phyloP scores from a whole-genome alignment of 2,888 invertebrate genomes.

The Tubulanus polymorphus region DNA sequence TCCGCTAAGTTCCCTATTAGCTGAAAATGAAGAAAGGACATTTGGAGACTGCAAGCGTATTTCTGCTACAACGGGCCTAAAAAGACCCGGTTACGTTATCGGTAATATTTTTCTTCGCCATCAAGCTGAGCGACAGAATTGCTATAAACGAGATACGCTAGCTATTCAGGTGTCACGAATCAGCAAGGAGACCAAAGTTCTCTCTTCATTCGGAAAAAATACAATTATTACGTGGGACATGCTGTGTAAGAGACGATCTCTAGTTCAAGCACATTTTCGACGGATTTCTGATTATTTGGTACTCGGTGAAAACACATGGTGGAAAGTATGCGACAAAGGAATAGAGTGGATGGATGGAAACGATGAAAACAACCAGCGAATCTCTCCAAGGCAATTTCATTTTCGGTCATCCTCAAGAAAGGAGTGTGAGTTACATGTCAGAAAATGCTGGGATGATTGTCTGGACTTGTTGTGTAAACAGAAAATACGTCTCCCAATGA shows the following conservation, averaged over 20 bases:
- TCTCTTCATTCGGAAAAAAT: background rate
- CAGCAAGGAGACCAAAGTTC: background rate
- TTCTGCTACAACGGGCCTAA: background rate
- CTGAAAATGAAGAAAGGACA: background rate
- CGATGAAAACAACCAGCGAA: too few relatives aligned
- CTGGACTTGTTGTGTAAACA: too few relatives aligned
- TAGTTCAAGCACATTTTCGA: background rate
- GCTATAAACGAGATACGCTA: too few relatives aligned
- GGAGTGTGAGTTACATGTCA: too few relatives aligned
- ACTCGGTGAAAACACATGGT: background rate
- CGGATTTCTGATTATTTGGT: background rate
- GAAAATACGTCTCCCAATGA: too few relatives aligned
- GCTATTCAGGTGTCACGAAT: background rate
- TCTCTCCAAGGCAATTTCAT: too few relatives aligned
- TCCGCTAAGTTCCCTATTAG: background rate
- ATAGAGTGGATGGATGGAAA: background rate
- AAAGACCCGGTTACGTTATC: background rate
- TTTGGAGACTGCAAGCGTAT: background rate
- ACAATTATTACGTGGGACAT: background rate
- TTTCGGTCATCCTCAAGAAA: too few relatives aligned
- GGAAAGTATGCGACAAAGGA: background rate
- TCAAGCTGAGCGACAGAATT: too few relatives aligned
- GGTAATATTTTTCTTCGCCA: background rate
- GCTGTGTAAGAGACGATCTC: background rate
- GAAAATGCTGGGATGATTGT: too few relatives aligned